Conservation (phyloP, 2,888 invertebrate species). For the Nemotelus nigrinus region DNA sequence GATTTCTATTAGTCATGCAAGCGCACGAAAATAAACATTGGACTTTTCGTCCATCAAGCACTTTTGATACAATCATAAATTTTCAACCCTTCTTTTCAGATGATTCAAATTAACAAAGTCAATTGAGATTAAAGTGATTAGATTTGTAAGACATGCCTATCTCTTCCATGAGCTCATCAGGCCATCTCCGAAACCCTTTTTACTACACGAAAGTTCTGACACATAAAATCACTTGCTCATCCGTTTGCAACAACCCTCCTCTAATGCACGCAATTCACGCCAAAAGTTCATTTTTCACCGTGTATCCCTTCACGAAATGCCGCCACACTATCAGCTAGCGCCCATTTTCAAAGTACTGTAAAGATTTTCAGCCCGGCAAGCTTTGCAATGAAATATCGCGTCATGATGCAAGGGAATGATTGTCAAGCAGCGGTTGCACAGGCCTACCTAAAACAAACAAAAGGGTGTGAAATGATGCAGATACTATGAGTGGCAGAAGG, state of each 20-base stretch:
- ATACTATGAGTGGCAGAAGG: conserved; percentile 45
- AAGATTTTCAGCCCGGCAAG: not conserved
- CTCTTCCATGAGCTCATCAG: not conserved
- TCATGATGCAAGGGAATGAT: conserved; percentile 16
- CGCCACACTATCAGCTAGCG: conserved; percentile 6
- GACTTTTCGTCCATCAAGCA: not conserved
- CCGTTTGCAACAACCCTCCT: not conserved
- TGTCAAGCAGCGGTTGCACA: not conserved
- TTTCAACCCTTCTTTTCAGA: conserved; percentile 28
- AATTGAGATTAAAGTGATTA: conserved; percentile 37
- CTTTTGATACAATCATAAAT: not conserved
- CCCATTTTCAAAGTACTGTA: not conserved
- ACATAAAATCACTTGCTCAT: conserved; percentile 18
- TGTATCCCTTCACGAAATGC: conserved; percentile 12
- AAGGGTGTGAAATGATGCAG: conserved; percentile 52
- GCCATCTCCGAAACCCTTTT: too few species aligned
- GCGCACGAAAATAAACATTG: conserved; percentile 12
- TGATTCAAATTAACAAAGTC: conserved; percentile 37
- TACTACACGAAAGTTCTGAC: not conserved
- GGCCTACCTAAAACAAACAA: conserved; percentile 52
- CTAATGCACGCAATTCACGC: conserved; percentile 3
- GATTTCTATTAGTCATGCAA: not conserved
- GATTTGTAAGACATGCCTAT: not conserved
- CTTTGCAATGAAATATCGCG: not conserved
- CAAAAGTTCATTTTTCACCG: conserved; percentile 37